Evolutionary conservation across 2,113 vertebrate species (phyloP), one percentile per base, ranked within the genome.

Genomic region (Stegostoma tigrinum): DNA sequence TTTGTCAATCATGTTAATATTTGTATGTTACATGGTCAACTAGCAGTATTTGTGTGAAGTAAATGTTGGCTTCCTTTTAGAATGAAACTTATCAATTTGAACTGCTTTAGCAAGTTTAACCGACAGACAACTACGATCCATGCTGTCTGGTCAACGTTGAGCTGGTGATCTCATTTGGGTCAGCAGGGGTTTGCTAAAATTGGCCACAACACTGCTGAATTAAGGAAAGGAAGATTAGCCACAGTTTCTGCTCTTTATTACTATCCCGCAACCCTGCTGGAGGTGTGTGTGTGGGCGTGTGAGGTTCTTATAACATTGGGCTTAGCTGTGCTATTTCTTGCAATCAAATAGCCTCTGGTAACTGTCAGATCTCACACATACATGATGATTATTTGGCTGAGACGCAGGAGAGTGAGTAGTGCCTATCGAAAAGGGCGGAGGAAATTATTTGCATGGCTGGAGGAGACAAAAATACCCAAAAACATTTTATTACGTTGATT

Each of bases 191-290:
- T 64, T 61, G 87, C 52, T 61, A 90, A 61, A 90, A 90, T 90
- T 61, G 87, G 30, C 87, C 52, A 34, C 52, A 34, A 19, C 34
- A 23, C 89, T n/a, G 61, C 38, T 66, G 61, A 34, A 93, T 93
- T 93, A 93, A 55, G 61, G 89, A 93, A 90, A 1, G 61, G 89
- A 66, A 66, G 38, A 93, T 93, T 93, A 66, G 89, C 55, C 89
- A 38, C 52, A 30, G 34, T 66, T 61, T 61, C 87, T 90, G 52
- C 52, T 90, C 87, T n/a, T 93, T 34, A 93, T 64, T 66, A n/a
- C 34, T 21, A 66, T 93, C 34, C 34, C 38, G 61, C 61, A 66
- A 66, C 61, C 89, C 15, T 93, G 55, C 61, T 93, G 61, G 55
- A 93, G 17, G 27, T 55, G 86, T 61, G 52, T 55, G 87, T 55